Evolutionary conservation across 2,888 invertebrate species (phyloP).

Genomic region (Lacanobia oleracea): DNA sequence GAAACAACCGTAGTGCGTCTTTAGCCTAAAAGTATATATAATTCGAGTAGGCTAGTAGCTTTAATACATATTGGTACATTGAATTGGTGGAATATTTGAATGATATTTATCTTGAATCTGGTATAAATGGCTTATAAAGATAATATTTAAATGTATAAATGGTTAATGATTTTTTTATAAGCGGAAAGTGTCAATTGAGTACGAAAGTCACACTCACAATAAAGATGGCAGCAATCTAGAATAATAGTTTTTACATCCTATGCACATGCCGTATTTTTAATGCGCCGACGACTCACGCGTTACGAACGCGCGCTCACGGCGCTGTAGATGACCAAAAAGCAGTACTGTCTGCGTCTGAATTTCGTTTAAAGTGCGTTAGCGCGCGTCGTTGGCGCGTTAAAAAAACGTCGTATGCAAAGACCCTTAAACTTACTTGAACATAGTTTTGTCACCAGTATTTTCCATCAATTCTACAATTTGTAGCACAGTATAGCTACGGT

Average conservation of each 20-base stretch:
- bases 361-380: too few species aligned
- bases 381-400: too few species aligned
- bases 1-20: too few species aligned
- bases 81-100: constrained; percentile 52
- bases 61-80: constrained; percentile 29
- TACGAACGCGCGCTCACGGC: too few species aligned
- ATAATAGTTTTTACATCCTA: not conserved
- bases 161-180: constrained; percentile 20
- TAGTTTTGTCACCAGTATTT: constrained; percentile 17
- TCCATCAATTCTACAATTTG: constrained; percentile 43
- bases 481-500: constrained; percentile 12
- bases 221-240: constrained; percentile 28
- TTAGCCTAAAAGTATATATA: constrained; percentile 8
- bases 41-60: constrained; percentile 29
- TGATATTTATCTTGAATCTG: constrained; percentile 16
- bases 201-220: not conserved
- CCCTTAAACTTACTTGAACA: not conserved
- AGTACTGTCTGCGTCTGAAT: too few species aligned
- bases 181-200: constrained; percentile 7
- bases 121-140: constrained; percentile 30
- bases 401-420: too few species aligned
- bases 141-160: constrained; percentile 43
- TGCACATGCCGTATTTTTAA: too few species aligned
- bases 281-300: too few species aligned
- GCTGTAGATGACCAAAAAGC: too few species aligned